phyloP scores from a whole-genome alignment of 2,113 vertebrate genomes.

The Varanus komodoensis region DNA sequence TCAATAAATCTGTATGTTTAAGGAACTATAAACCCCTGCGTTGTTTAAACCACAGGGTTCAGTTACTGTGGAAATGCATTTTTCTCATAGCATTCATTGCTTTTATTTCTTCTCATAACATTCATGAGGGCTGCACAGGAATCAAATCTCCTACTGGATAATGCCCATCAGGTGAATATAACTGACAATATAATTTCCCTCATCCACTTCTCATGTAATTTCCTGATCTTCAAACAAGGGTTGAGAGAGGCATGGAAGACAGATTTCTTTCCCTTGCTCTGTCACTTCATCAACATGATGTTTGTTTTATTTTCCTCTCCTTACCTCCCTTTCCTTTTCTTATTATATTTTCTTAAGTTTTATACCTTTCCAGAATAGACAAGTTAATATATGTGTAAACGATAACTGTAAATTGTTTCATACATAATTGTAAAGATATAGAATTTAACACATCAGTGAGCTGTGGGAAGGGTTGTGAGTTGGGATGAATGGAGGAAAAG shows the following conservation, averaged over 20 bases:
- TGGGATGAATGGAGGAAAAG: neutral
- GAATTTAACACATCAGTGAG: neutral
- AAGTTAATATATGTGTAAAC: neutral
- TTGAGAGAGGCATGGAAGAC: neutral
- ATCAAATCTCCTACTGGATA: neutral
- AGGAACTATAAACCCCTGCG: neutral
- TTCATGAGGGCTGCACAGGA: neutral
- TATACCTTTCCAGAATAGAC: neutral
- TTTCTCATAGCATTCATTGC: neutral
- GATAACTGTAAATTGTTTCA: neutral
- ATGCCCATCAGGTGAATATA: neutral
- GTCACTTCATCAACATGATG: neutral
- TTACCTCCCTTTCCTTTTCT: neutral
- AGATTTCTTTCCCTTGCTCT: neutral
- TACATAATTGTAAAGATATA: neutral
- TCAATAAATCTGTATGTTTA: neutral
- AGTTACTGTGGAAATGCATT: neutral
- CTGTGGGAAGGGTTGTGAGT: neutral
- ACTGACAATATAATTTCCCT: neutral
- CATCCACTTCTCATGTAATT: neutral
- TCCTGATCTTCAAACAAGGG: neutral
- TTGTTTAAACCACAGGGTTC: neutral
- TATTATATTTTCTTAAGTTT: neutral
- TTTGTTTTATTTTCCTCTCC: too few species aligned
- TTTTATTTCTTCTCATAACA: neutral